Evolutionary conservation across 2,797 vertebrate genomes (phyloP).

Genomic region (Pristis pectinata): DNA sequence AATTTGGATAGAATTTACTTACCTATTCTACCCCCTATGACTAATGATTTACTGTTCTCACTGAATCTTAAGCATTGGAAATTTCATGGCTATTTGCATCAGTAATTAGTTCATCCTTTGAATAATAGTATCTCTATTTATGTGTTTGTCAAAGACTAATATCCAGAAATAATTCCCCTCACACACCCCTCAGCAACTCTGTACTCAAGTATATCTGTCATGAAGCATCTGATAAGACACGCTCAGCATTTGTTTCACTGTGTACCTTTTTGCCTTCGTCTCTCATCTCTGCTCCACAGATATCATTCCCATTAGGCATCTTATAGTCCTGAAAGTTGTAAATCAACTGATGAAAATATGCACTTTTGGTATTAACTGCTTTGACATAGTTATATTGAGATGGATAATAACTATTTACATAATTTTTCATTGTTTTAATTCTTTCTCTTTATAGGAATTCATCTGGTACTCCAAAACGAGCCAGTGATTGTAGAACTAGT

Average conservation of each 20-base stretch:
- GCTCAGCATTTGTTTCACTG: neutral
- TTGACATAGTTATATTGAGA: neutral
- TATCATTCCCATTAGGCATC: neutral
- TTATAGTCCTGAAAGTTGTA: no score
- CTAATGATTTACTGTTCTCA: neutral
- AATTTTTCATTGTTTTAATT: constrained; percentile 11
- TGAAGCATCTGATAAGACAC: neutral
- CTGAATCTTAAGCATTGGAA: neutral
- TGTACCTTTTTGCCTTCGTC: neutral
- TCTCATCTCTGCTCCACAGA: neutral
- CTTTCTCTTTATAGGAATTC: constrained; percentile 60
- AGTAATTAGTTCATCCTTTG: no score
- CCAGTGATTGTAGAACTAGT: constrained; percentile 78
- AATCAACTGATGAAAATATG: neutral
- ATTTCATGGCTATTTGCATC: no score
- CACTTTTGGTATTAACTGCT: neutral
- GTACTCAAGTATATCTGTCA: neutral
- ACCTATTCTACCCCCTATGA: neutral
- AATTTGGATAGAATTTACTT: no score
- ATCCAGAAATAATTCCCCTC: neutral
- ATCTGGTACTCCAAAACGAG: constrained; percentile 65
- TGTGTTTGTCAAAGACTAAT: neutral
- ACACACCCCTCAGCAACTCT: neutral
- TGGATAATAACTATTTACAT: neutral
- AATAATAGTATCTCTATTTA: neutral